Conservation (phyloP, 2,113 vertebrate species). For the Brachyhypopomus occidentalis region DNA sequence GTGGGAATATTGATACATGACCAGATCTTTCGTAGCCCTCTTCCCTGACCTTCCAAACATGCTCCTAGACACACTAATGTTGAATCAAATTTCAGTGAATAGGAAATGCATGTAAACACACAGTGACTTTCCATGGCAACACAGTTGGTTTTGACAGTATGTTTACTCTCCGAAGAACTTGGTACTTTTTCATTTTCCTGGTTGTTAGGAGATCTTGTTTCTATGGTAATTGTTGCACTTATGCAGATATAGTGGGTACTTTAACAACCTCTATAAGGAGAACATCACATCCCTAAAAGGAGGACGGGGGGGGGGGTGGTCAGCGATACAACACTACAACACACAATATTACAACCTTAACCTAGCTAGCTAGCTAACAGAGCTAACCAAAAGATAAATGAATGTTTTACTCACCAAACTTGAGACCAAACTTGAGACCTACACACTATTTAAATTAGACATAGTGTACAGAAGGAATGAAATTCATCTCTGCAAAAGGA, state of each 20-base stretch:
- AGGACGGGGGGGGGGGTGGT: too few relatives aligned
- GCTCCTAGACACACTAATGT: slow-evolving; percentile 30
- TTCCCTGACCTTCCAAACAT: slow-evolving; percentile 3
- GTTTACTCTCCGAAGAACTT: slow-evolving; percentile 53
- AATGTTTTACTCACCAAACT: too few relatives aligned
- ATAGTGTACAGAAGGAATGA: too few relatives aligned
- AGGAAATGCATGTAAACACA: slow-evolving; percentile 54
- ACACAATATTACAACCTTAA: too few relatives aligned
- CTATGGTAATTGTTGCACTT: slow-evolving; percentile 56
- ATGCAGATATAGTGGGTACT: neutral
- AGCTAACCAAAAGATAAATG: too few relatives aligned
- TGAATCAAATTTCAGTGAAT: slow-evolving; percentile 44
- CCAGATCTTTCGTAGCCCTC: slow-evolving; percentile 1
- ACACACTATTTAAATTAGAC: too few relatives aligned
- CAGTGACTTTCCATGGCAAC: slow-evolving; percentile 54
- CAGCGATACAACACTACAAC: too few relatives aligned
- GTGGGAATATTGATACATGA: slow-evolving; percentile 25
- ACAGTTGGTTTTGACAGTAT: slow-evolving; percentile 48
- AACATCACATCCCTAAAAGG: too few relatives aligned
- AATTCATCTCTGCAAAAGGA: too few relatives aligned
- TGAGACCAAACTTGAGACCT: too few relatives aligned
- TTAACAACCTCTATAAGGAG: too few relatives aligned
- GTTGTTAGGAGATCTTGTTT: slow-evolving; percentile 55
- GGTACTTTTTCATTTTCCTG: slow-evolving; percentile 48
- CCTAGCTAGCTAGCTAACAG: too few relatives aligned